Percentiles rank a stretch among this genome's conserved stretches.
These are phyloP conservation scores for Diorhabda elongata DNA, from an alignment of 1,140 invertebrate genomes.

Conservation along the genomic window DNA sequence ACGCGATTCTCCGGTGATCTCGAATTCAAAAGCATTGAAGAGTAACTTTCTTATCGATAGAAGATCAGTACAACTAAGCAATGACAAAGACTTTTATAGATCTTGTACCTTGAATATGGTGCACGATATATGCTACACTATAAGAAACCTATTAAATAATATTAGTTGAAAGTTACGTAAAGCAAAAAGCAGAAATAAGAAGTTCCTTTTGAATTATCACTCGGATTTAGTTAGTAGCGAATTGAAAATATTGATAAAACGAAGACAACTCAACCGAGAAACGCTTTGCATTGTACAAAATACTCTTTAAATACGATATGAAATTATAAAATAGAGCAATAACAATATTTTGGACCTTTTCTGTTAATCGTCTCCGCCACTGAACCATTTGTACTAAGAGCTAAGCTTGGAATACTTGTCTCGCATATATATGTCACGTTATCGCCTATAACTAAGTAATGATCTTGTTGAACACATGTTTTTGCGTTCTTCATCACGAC, in stretches of 20 bases:
- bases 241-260: too few species aligned
- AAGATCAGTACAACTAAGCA: background rate
- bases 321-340: too few species aligned
- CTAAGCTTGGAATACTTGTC: background rate
- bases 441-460: background rate
- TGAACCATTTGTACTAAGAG: background rate
- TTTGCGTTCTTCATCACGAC: conserved; percentile 1
- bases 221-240: too few species aligned
- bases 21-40: background rate
- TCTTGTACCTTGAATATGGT: background rate
- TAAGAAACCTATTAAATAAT: too few species aligned
- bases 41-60: background rate
- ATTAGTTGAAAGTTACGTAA: too few species aligned
- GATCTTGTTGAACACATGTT: background rate
- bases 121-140: too few species aligned
- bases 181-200: too few species aligned
- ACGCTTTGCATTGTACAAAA: too few species aligned
- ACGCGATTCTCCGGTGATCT: background rate
- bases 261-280: too few species aligned
- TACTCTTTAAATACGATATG: too few species aligned
- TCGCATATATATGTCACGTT: conserved; percentile 2
- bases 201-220: too few species aligned
- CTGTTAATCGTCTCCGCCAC: background rate
- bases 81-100: conserved; percentile 1
- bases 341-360: background rate